Evolutionary conservation across 1,140 invertebrate genomes (phyloP), one percentile per base, ranked within the genome.

Genomic region (Hirudo medicinalis): DNA sequence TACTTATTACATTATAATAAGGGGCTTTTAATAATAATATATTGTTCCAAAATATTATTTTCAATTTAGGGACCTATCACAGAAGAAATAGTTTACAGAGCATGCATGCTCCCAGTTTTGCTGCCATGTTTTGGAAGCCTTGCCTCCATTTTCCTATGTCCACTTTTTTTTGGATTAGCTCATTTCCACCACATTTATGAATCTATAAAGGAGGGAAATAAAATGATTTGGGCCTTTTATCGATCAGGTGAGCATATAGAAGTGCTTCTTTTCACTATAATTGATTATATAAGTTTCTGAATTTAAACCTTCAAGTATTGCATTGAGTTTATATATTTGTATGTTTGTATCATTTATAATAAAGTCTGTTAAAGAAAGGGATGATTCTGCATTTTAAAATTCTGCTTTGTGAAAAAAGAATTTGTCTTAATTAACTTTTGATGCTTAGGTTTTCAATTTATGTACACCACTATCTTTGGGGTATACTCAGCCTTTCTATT

Each of bases 61-160:
- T 5, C 32, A 22, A 77, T 75, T 29, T 74, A 82, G 81, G 93
- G 92, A 17, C 94, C 93, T 17, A 79, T 97, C 40, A 91, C 91
- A 72, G 94, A 97, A 83, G 94, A 97, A 81, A 93, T 93, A 83
- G 91, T 91, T 6, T 94, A 92, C 80, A 85, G 94, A 75, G 91
- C 92, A 0, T 96, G 92, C 79, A 95, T 97, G 90, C 83, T 96
- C 79, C 91, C 92, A 32, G 80, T 95, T 22, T 82, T 97, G 17
- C 80, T 94, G 72, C 90, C 92, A 78, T 90, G 88, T 79, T 88
- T 92, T 76, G 81, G 85, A n/a, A 88, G 88, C 4, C 80, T 86
- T 8, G 87, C 84, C 71, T 88, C 91, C 11, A 87, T 95, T 63
- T 89, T 94, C 74, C 85, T 92, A 73, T 91, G 89, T 77, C 91